Evolutionary conservation across 2,113 vertebrate genomes (phyloP).

Genomic region (Neolamprologus tretocephalus): DNA sequence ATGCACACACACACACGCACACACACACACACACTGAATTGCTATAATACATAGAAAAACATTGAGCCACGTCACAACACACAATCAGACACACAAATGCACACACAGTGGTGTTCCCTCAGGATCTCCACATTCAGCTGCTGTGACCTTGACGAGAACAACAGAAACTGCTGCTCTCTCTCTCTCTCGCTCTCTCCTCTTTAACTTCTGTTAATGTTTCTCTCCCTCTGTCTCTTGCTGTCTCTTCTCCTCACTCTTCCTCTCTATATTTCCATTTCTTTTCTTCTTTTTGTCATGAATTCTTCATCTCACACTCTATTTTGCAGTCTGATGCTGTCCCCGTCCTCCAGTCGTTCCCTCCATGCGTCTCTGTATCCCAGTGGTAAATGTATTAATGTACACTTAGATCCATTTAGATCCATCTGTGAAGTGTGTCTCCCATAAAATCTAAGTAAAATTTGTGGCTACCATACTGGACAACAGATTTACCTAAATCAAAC

Average conservation of each 20-base stretch:
- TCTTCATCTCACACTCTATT: not conserved
- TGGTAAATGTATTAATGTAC: not conserved
- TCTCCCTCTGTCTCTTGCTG: not conserved
- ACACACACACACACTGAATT: not conserved
- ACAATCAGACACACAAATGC: slow-evolving; percentile 20
- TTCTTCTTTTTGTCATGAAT: not conserved
- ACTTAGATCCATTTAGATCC: not conserved
- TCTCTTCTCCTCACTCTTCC: not conserved
- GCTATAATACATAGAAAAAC: not conserved
- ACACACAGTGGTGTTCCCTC: slow-evolving; percentile 28
- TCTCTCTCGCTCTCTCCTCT: not conserved
- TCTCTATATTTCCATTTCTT: not conserved
- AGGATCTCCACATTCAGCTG: slow-evolving; percentile 39
- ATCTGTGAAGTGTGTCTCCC: not conserved
- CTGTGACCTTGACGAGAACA: slow-evolving; percentile 56
- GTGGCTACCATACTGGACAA: not conserved
- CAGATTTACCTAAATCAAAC: not conserved
- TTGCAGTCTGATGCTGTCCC: not conserved
- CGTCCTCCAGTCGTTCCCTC: not conserved
- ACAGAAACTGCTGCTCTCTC: slow-evolving; percentile 3
- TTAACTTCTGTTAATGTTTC: not conserved
- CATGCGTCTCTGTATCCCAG: not conserved
- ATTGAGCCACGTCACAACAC: not conserved
- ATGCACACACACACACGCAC: not conserved
- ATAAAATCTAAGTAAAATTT: not conserved